Evolutionary conservation across 1,140 invertebrate species (phyloP), one percentile per base, ranked within the genome.

Genomic region (Riptortus pedestris): DNA sequence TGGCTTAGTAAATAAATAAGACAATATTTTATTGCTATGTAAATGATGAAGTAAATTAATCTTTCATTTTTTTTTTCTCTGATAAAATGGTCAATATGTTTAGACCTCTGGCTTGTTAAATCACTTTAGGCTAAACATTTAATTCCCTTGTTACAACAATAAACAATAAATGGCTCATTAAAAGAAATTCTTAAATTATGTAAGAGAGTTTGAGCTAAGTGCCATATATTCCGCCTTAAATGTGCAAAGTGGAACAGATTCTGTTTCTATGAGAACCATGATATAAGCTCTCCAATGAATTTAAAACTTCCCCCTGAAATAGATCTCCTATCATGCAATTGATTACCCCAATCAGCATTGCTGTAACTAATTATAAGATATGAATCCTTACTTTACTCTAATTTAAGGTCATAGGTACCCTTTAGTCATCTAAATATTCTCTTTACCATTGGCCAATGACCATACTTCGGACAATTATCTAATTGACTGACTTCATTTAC

Each of bases 301-400:
- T 38, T 26, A 18, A 55, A 55, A 55, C 4, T 55, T 4, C 24
- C 20, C 2, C 51, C 51, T 55, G 51, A 24, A 3, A 55, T 18
- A 16, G 24, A 55, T 12, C 51, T 55, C 24, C 26, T 24, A 55
- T 55, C 51, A 4, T 38, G 31, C 14, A 38, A 22, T 20, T n/a
- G n/a, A 20, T 22, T 51, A 51, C n/a, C 48, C 51, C 24, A 26
- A 55, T 55, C 51, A 14, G 51, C 51, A 55, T 55, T 24, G 14
- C 18, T 24, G 22, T 55, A 55, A 24, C 9, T 24, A 27, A 24
- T 24, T 16, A 55, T 20, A 5, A 4, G 14, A 27, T 1, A 4
- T 2, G 20, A 24, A 1, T 2, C 20, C 24, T 22, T 14, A 26
- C 24, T 24, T 24, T 24, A 55, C 26, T 26, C 9, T 55, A 26